A percentile compares a stretch with the other conserved stretches of the same genome.
phyloP scores from a whole-genome alignment of 2,797 vertebrate genomes.

The Neosalanx taihuensis region DNA sequence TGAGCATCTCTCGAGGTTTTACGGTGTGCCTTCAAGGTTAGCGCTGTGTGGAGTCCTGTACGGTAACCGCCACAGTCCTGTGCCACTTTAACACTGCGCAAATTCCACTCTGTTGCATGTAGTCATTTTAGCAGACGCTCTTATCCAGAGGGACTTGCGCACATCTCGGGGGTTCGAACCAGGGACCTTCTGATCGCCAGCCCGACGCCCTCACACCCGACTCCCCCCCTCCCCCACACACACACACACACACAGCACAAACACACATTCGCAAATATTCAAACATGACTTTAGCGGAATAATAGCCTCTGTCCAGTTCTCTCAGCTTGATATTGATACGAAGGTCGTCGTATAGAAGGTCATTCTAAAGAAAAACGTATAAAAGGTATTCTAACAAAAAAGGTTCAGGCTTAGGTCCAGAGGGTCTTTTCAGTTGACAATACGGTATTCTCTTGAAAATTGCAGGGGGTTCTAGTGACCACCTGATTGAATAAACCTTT shows the following conservation, averaged over 20 bases:
- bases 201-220: background rate
- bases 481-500: no score
- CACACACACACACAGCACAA: background rate
- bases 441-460: no score
- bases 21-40: background rate
- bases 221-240: background rate
- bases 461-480: constrained; percentile 38
- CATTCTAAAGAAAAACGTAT: constrained; percentile 41
- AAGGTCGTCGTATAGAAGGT: constrained; percentile 61
- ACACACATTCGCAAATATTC: background rate
- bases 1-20: background rate
- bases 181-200: no score
- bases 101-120: no score
- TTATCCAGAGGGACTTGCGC: no score
- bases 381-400: constrained; percentile 53
- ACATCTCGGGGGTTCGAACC: no score
- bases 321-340: constrained; percentile 47
- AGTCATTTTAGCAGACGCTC: no score
- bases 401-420: constrained; percentile 39
- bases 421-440: constrained; percentile 39
- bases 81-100: no score
- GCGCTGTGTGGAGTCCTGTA: background rate
- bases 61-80: background rate
- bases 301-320: constrained; percentile 35
- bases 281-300: no score